Base-by-base conservation (phyloP, 2,888 invertebrate genomes). In the Ernsta delagoae region DNA sequence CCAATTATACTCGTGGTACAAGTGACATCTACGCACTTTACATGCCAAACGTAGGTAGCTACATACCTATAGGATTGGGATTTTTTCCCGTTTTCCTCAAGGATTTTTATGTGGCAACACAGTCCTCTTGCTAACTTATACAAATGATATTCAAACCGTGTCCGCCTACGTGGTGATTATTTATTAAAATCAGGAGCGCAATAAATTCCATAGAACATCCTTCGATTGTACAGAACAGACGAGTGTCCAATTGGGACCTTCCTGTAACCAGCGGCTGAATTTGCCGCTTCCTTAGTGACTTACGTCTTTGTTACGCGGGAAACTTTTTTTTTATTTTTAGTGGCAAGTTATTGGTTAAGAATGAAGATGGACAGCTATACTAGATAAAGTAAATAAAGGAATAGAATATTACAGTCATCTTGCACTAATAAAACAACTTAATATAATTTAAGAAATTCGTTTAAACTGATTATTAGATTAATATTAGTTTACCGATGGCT, bases 141-240 rank as follows among this genome's bases (percentile, higher is more conserved):
- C 82, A 84, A 87, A 87, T 86, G 80, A 76, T 86, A 88, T 89
- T 88, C 86, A 82, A 79, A 72, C 77, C 74, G 83, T 83, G 85
- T 90, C 82, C 84, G 82, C 84, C 85, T 83, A 86, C 85, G 81
- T 75, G 77, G 78, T 80, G 78, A 88, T 88, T 84, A 86, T 82
- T 78, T 79, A 81, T 83, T 76, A 76, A 77, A 79, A 79, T 76
- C 77, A 78, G 75, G 75, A 74, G 81, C 77, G 82, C 79, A 83
- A 88, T 86, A 84, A 87, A 87, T 87, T 87, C 85, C 84, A 83
- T 84, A 74, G 79, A 80, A 86, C 88, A 90, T 91, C 91, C 91
- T 90, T 87, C 86, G 88, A 90, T 90, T 90, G 91, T 87, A 16
- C 16, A 16, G 16, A 16, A 71, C 48, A 62, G 78, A 70, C 72